Conservation (phyloP, 1,140 invertebrate genomes). For the Conopomorpha cramerella region DNA sequence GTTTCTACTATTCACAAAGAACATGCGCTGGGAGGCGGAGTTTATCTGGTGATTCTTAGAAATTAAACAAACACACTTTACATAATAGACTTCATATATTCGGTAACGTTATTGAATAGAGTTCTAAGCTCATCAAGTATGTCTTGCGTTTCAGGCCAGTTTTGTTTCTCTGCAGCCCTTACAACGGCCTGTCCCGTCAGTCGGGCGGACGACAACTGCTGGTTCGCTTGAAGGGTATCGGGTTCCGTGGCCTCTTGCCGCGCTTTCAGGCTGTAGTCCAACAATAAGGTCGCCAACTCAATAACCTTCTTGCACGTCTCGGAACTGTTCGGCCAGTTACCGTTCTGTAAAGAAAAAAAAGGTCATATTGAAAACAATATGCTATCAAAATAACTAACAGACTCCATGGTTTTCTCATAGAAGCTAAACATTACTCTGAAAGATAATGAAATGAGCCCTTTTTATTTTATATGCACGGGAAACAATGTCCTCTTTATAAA, state of each 20-base stretch:
- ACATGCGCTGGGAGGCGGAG: no score
- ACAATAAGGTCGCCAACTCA: slow-evolving; percentile 24
- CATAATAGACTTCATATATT: slow-evolving; percentile 49
- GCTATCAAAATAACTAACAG: no score
- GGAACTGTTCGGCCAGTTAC: slow-evolving; percentile 65
- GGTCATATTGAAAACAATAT: not conserved
- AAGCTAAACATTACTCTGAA: no score
- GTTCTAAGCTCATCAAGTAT: slow-evolving; percentile 22
- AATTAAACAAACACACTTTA: no score
- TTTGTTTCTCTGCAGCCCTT: slow-evolving; percentile 53
- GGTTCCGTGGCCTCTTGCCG: slow-evolving; percentile 46
- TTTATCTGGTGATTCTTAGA: no score
- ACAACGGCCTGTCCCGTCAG: slow-evolving; percentile 62
- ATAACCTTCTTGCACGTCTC: slow-evolving; percentile 51
- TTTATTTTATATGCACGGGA: no score
- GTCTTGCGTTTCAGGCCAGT: slow-evolving; percentile 38
- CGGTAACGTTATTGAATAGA: slow-evolving; percentile 32
- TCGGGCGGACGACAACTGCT: slow-evolving; percentile 65
- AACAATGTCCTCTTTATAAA: no score
- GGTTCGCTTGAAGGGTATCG: slow-evolving; percentile 64
- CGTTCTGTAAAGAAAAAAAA: slow-evolving; percentile 44
- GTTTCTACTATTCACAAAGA: no score
- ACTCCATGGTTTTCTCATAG: no score
- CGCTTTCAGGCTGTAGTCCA: slow-evolving; percentile 37
- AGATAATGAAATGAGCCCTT: no score